These are phyloP conservation scores for Pheosia gnoma DNA, from an alignment of 2,888 invertebrate genomes.

Conservation along the genomic window DNA sequence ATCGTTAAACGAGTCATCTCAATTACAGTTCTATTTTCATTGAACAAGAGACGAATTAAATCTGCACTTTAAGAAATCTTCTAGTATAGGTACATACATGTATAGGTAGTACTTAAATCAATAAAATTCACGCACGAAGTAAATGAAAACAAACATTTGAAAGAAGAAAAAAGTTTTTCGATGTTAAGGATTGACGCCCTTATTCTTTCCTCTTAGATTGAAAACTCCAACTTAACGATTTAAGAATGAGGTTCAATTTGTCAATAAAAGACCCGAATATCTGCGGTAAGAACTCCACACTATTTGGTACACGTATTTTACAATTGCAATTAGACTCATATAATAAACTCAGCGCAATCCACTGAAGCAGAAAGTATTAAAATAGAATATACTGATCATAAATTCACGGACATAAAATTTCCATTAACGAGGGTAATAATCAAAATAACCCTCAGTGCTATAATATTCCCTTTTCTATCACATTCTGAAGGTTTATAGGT, in stretches of 20 bases:
- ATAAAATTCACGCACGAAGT: too few relatives aligned
- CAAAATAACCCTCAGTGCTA: slow-evolving; percentile 46
- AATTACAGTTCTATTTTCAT: slow-evolving; percentile 15
- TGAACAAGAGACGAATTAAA: background rate
- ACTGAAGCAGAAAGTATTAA: slow-evolving; percentile 3
- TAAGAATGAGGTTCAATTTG: too few relatives aligned
- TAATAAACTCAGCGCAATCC: background rate
- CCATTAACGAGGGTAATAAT: slow-evolving; percentile 53
- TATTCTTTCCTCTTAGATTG: too few relatives aligned
- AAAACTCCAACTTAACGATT: too few relatives aligned
- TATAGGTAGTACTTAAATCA: too few relatives aligned
- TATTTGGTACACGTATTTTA: too few relatives aligned
- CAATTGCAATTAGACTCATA: background rate
- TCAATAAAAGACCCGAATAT: too few relatives aligned
- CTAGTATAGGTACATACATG: too few relatives aligned
- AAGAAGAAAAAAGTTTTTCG: too few relatives aligned
- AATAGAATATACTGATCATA: slow-evolving; percentile 31
- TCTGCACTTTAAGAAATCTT: background rate
- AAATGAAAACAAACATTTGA: too few relatives aligned
- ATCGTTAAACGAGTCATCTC: slow-evolving; percentile 24
- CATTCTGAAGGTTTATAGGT: slow-evolving; percentile 52
- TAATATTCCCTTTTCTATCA: slow-evolving; percentile 53
- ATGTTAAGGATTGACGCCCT: too few relatives aligned
- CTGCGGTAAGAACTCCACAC: background rate
- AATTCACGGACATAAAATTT: slow-evolving; percentile 51